Evolutionary conservation across 1,140 invertebrate species (phyloP), one percentile per base, ranked within the genome.

Genomic region (Semibalanus balanoides): DNA sequence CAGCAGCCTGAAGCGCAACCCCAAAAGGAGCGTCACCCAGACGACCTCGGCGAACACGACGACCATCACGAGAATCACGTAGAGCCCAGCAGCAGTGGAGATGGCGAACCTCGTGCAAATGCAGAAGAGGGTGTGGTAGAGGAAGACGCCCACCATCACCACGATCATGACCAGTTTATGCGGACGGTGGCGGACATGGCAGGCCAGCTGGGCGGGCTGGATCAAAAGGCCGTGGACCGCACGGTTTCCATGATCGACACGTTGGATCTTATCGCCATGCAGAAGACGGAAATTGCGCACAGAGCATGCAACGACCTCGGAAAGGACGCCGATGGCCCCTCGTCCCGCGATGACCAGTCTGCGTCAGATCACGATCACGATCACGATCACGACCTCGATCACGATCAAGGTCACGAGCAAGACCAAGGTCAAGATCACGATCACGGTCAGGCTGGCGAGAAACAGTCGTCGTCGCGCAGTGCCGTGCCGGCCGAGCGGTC

Each of bases 21-120:
- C 17, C 5, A 40, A 40, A 5, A 40, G n/a, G 35, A 40, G 17
- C 76, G 76, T 7, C 79, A 80, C 74, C 72, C 69, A 29, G 77
- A 80, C 74, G 76, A 76, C 7, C 78, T 64, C 14, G 74, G 7
- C 30, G 74, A 74, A 27, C 14, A 64, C 14, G 51, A 64, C 14
- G 51, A 25, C 22, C 51, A 64, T 25, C 51, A 19, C 74, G 73
- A 72, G 14, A 43, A 70, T n/a, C 29, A 70, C 25, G 75, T 51
- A 7, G 69, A 76, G 69, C 17, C 30, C n/a, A 74, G 75, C 73
- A 40, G 73, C 25, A 5, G 30, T 43, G 28, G 73, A 22, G 22
- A 3, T 1, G 22, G 14, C 51, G 51, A 19, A 7, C 1, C 51
- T 64, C 14, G 22, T 1, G 9, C 14, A 1, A 19, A 11, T 7